Conservation (phyloP, 2,888 invertebrate genomes). For the Adelognathus sp. region DNA sequence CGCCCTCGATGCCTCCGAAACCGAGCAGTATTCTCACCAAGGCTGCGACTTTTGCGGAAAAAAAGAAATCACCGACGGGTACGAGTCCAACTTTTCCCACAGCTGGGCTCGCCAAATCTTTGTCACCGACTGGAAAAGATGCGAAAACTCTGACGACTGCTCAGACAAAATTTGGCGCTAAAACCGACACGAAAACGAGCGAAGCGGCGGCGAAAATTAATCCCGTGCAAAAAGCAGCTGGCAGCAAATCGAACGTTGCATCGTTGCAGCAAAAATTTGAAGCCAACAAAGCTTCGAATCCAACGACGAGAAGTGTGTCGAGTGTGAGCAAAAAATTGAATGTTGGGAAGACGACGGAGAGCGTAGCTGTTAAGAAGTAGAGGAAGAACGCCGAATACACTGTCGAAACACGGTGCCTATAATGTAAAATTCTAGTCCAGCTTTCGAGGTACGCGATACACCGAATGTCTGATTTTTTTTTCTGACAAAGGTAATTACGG, state of each 20-base stretch:
- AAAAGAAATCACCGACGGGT: constrained; percentile 69
- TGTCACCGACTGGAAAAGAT: constrained; percentile 50
- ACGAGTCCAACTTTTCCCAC: constrained; percentile 65
- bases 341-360: constrained; percentile 63
- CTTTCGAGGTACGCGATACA: constrained; percentile 20
- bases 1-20: constrained; percentile 81
- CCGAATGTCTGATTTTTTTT: not conserved
- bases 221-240: constrained; percentile 79
- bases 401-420: constrained; percentile 54
- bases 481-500: constrained; percentile 32
- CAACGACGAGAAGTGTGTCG: constrained; percentile 61
- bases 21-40: constrained; percentile 81
- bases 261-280: constrained; percentile 91
- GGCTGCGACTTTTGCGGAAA: constrained; percentile 78
- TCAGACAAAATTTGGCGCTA: constrained; percentile 8
- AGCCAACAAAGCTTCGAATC: constrained; percentile 78
- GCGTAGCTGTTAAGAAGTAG: constrained; percentile 62
- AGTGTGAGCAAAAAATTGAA: constrained; percentile 64
- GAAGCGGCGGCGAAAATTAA: constrained; percentile 61
- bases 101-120: constrained; percentile 59
- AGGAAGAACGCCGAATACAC: constrained; percentile 22
- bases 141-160: constrained; percentile 7
- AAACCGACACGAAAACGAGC: constrained; percentile 32
- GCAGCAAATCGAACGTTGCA: constrained; percentile 87
- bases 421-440: constrained; percentile 57